Percentiles rank a stretch among this genome's conserved stretches.
Evolutionary conservation across 2,797 vertebrate genomes (phyloP).

Genomic region (Sylvilagus floridanus): DNA sequence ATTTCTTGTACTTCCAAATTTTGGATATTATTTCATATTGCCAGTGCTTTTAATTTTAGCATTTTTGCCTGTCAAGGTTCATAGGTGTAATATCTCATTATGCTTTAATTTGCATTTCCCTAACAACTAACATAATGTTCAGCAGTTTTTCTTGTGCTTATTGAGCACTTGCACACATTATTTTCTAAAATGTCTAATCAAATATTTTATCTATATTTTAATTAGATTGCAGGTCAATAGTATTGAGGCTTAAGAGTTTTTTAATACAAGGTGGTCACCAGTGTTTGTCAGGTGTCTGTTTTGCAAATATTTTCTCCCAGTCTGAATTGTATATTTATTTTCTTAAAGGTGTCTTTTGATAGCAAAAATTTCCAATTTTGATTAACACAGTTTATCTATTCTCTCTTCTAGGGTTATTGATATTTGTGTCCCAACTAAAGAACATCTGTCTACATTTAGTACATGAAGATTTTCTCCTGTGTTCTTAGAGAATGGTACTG

Average conservation of each 20-base stretch:
- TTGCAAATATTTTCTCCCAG: background rate
- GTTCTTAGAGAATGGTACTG: background rate
- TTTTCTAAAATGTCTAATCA: background rate
- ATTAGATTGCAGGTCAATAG: background rate
- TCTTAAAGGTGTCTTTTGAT: background rate
- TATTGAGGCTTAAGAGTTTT: background rate
- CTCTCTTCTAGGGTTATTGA: background rate
- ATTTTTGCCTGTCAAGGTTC: background rate
- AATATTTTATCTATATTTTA: background rate
- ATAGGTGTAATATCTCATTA: background rate
- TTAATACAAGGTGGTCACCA: background rate
- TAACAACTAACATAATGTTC: background rate
- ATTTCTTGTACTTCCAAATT: background rate
- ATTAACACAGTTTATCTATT: background rate
- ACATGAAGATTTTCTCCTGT: background rate
- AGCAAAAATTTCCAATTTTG: constrained; percentile 18
- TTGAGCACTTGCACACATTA: background rate
- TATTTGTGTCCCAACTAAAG: background rate
- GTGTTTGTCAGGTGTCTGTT: constrained; percentile 17
- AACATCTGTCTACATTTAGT: background rate
- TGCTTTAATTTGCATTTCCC: background rate
- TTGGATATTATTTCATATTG: background rate
- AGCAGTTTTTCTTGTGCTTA: background rate
- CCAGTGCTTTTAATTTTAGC: constrained; percentile 15
- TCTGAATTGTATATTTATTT: background rate